These are phyloP conservation scores for Drusus annulatus DNA, from an alignment of 1,140 invertebrate genomes.

Conservation along the genomic window DNA sequence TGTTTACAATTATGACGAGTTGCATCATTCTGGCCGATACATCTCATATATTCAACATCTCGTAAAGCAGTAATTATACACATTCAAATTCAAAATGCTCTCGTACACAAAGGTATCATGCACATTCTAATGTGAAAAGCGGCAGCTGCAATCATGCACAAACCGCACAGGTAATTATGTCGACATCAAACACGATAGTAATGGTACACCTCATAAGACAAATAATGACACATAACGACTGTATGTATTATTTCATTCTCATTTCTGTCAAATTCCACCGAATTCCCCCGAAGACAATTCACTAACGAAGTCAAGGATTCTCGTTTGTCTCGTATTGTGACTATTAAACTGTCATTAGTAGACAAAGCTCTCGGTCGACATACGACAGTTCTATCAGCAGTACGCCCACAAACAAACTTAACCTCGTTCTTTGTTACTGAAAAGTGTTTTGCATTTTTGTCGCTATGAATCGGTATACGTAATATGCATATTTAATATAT, in stretches of 20 bases:
- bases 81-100: background rate
- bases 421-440: background rate
- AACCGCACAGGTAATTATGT: constrained; percentile 13
- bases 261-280: background rate
- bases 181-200: background rate
- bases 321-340: background rate
- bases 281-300: background rate
- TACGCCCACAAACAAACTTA: background rate
- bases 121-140: constrained; percentile 22
- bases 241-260: too few relatives aligned
- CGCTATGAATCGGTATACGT: too few relatives aligned
- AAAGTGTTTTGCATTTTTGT: too few relatives aligned
- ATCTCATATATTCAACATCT: background rate
- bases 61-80: background rate
- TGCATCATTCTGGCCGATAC: too few relatives aligned
- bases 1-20: too few relatives aligned
- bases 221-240: constrained; percentile 3
- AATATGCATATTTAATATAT: too few relatives aligned
- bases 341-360: background rate
- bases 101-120: constrained; percentile 9
- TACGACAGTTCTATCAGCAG: background rate
- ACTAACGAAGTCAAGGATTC: constrained; percentile 12
- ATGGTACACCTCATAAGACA: background rate
- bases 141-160: constrained; percentile 7
- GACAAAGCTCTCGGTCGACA: background rate